Evolutionary conservation across 2,797 vertebrate genomes (phyloP).

Genomic region (Gila robusta): DNA sequence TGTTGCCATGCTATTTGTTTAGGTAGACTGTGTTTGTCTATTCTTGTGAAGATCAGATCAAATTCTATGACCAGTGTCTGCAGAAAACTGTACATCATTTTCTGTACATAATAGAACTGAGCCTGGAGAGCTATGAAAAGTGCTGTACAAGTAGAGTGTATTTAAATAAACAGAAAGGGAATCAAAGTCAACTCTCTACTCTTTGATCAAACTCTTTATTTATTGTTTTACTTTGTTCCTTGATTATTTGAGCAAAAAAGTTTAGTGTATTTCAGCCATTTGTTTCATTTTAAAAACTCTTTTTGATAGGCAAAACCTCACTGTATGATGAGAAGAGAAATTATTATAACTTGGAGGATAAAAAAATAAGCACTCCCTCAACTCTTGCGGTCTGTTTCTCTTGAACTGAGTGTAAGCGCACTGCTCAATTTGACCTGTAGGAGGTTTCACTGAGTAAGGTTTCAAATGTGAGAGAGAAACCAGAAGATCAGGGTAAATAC

Average conservation of each 20-base stretch:
- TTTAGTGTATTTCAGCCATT: not conserved
- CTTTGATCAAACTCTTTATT: not conserved
- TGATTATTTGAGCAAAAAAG: not conserved
- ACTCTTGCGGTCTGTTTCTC: not conserved
- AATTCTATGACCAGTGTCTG: not conserved
- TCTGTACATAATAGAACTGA: too few species aligned
- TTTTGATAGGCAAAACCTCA: not conserved
- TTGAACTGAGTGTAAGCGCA: constrained; percentile 56
- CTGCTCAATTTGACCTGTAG: constrained; percentile 69
- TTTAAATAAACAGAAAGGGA: not conserved
- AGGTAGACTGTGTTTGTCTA: not conserved
- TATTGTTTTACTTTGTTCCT: not conserved
- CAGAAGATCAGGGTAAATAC: constrained; percentile 15
- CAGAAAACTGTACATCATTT: too few species aligned
- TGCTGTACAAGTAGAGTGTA: not conserved
- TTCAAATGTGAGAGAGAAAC: constrained; percentile 1
- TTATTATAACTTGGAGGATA: not conserved
- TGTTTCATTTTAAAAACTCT: not conserved
- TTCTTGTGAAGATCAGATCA: not conserved
- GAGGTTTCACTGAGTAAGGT: constrained; percentile 65
- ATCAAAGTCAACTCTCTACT: too few species aligned
- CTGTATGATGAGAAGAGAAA: not conserved
- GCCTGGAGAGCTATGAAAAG: not conserved
- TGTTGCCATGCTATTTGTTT: too few species aligned
- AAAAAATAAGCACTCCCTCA: not conserved